Base-by-base conservation (phyloP, 2,797 vertebrate genomes). In the Euphonia xanthogaster region DNA sequence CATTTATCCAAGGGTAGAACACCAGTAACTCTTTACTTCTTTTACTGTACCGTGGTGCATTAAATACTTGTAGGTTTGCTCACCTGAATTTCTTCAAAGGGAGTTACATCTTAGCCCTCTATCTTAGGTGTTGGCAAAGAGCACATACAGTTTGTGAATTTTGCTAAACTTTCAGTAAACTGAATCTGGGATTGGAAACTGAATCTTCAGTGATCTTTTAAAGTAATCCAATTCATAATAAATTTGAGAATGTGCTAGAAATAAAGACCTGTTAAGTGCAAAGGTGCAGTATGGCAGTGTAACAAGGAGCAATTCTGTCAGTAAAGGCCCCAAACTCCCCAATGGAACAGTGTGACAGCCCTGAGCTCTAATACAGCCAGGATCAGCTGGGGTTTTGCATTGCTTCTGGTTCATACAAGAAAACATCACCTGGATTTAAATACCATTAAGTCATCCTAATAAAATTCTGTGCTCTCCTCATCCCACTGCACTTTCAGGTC, bases 401-500 rank as follows among this genome's bases (percentile, higher is more conserved):
- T 60, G 53, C 33, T 42, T 72, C 55, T 50, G 15, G 28, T 71
- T 25, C 42, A 21, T 25, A 37, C 37, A n/a, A 78, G 28, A 33
- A 71, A 62, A 81, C 10, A 12, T 8, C 13, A 50, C 11, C 54
- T 65, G 54, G 13, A 74, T 68, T 77, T 45, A 42, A 45, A 37
- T 12, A 54, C 57, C 37, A 35, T 12, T 8, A 22, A 45, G 3
- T n/a, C 35, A 37, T 20, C 16, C 68, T 95, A 96, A 75, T 25
- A 88, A 58, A 61, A 27, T 4, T 10, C 30, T 0, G 31, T 54
- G 31, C n/a, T 81, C 12, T 88, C 92, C 18, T 97, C 19, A 61
- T 98, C 98, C 97, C 98, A 98, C 65, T 96, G 96, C 33, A 98
- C 90, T 2, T 95, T 98, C 67, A 98, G 88, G 54, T 97, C 97